Conservation (phyloP, 37 sponge, comb jelly and placozoan species). For the Amphimedon queenslandica region DNA sequence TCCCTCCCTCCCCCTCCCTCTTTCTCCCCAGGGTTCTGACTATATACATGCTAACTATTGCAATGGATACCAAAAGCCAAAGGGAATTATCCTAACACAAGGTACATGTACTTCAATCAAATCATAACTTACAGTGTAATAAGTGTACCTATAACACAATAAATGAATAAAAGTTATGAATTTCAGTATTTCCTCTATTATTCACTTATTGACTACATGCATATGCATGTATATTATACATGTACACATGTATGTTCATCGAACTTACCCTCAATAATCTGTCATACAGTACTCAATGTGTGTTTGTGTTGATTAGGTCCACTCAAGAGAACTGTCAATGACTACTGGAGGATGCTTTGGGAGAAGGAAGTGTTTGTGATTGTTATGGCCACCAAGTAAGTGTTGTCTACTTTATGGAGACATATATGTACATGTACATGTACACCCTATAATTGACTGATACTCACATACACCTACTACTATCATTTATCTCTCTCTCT, state of each 20-base stretch:
- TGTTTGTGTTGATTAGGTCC: slow-evolving; percentile 64
- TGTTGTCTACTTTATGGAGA: neutral
- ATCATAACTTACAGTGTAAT: neutral
- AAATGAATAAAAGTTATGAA: too few relatives aligned
- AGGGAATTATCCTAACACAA: slow-evolving; percentile 83
- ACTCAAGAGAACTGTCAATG: slow-evolving; percentile 65
- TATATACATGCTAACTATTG: slow-evolving; percentile 92
- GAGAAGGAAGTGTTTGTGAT: slow-evolving; percentile 72
- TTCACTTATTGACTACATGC: too few relatives aligned
- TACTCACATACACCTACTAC: neutral
- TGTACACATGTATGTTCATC: slow-evolving; percentile 16
- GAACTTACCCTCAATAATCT: slow-evolving; percentile 3
- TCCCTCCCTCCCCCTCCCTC: too few relatives aligned
- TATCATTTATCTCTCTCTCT: too few relatives aligned
- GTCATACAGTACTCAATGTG: neutral
- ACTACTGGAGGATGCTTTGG: slow-evolving; percentile 95
- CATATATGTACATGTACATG: neutral
- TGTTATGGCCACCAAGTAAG: slow-evolving; percentile 84
- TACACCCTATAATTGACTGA: neutral
- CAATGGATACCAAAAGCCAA: slow-evolving; percentile 54
- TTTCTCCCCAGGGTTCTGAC: slow-evolving; percentile 73
- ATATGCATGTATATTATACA: too few relatives aligned
- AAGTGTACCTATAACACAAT: too few relatives aligned
- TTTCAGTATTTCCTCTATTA: too few relatives aligned
- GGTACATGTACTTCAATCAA: slow-evolving; percentile 28